Evolutionary conservation across 1,140 invertebrate genomes (phyloP).

Genomic region (Heliconius hewitsoni): DNA sequence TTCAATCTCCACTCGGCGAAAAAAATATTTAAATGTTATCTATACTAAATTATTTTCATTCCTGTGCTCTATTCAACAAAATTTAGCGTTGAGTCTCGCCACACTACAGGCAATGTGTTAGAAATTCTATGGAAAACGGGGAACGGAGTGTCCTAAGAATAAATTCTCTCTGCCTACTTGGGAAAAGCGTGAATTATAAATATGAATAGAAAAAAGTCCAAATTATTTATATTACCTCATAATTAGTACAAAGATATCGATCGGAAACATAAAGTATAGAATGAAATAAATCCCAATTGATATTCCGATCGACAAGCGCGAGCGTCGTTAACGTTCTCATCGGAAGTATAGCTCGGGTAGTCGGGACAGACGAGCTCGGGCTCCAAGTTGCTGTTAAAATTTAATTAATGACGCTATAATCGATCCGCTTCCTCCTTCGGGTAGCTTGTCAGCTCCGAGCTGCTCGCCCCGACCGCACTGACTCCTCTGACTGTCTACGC

Average conservation of each 20-base stretch:
- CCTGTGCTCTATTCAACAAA: too few species aligned
- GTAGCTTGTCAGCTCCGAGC: background rate
- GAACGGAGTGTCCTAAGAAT: too few species aligned
- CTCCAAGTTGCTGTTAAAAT: background rate
- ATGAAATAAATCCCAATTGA: background rate
- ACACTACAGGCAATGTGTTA: too few species aligned
- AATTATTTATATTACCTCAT: background rate
- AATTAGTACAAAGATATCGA: background rate
- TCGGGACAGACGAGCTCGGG: too few species aligned
- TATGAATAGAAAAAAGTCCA: background rate
- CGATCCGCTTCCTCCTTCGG: background rate
- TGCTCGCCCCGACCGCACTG: background rate
- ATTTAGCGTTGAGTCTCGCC: too few species aligned
- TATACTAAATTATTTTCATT: too few species aligned
- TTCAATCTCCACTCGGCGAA: too few species aligned
- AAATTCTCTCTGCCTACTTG: too few species aligned
- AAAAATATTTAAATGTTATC: too few species aligned
- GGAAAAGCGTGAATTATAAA: too few species aligned
- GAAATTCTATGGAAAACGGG: too few species aligned
- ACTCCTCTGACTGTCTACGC: background rate
- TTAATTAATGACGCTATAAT: slow-evolving; percentile 10
- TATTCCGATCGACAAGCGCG: background rate
- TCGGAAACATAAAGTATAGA: slow-evolving; percentile 8
- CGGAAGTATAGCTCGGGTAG: background rate
- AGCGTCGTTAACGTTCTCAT: background rate